Evolutionary conservation across 2,888 invertebrate genomes (phyloP), one percentile per base, ranked within the genome.

Genomic region (Ceraclea dissimilis): DNA sequence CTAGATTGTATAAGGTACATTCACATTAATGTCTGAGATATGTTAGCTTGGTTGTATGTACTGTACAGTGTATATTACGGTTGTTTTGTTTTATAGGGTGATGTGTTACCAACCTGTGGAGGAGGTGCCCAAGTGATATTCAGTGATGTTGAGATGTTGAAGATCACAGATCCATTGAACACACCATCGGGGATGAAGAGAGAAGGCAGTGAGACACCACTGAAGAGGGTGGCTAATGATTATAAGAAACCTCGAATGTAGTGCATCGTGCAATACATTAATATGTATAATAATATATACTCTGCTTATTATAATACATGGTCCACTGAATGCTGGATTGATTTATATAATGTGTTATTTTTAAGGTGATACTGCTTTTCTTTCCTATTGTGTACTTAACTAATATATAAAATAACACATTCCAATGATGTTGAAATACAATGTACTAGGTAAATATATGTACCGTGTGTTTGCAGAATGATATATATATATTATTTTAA

Each of bases 91-190:
- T 64, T 69, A 34, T 65, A 88, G 83, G 97, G 90, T 13, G 93
- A 97, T 69, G 90, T 98, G 2, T 82, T 96, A 2, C 93, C 93
- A 0, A 98, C 98, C 0, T 86, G 88, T 56, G 90, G 93, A 1
- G 98, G 98, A 0, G 98, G 99, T 0, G 91, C 95, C 0, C 94
- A 97, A 67, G 90, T 98, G 0, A 86, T 96, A 21, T 95, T 98
- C 69, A 89, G 91, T 64, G 97, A 97, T 71, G 89, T 98, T 1
- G 98, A 99, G 70, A 85, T 87, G 67, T 70, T 96, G 8, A 86
- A 84, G 62, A 93, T 93, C 67, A 81, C 84, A 65, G 90, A 90
- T 0, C 92, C 92, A 0, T 22, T 49, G 16, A 46, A 50, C 16
- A 16, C 43, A n/a, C 33, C 50, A 5, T 55, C 56, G 16, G 54